Evolutionary conservation across 2,888 invertebrate genomes (phyloP), one percentile per base, ranked within the genome.

Genomic region (Hemistola chrysoprasaria): DNA sequence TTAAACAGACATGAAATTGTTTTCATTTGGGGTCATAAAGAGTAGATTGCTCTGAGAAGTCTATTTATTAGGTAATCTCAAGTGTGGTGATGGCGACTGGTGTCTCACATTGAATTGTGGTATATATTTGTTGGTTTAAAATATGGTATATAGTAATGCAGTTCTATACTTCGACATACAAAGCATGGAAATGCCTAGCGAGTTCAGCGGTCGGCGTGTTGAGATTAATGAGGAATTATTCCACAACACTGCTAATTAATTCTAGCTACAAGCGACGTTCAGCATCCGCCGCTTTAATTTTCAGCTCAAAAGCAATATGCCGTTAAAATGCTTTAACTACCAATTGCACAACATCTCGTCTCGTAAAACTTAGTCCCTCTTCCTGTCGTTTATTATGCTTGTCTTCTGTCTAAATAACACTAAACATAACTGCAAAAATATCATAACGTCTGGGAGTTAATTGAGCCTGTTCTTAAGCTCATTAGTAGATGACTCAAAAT

Each of bases 171-270:
- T 56, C 47, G 45, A 59, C 59, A 60, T 67, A 69, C 64, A 75
- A 70, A 74, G 65, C 66, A 62, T 74, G 67, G 65, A 79, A 78
- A 78, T 74, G 56, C 71, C 57, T 53, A 52, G 65, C 64, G 51
- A 56, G 55, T 65, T 66, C 59, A 27, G 63, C 52, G 59, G 62
- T 53, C 56, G 56, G 50, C 65, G 61, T 70, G 74, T 80, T 65
- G 57, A 75, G 74, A 78, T 78, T 77, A 82, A 83, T 77, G 74
- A 77, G 77, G 73, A 78, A 74, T 78, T 73, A 75, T 74, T 48
- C 69, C 65, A 65, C 60, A 57, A 64, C 43, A 44, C 29, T 29
- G 30, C 66, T 78, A 79, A 82, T 83, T 79, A 78, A 79, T 74
- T 71, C 68, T 56, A 62, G 62, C 64, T 65, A 63, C 58, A 56